Percentiles rank a stretch among this genome's conserved stretches.
Evolutionary conservation across 1,140 invertebrate genomes (phyloP).

Genomic region (Hycleus cichorii): DNA sequence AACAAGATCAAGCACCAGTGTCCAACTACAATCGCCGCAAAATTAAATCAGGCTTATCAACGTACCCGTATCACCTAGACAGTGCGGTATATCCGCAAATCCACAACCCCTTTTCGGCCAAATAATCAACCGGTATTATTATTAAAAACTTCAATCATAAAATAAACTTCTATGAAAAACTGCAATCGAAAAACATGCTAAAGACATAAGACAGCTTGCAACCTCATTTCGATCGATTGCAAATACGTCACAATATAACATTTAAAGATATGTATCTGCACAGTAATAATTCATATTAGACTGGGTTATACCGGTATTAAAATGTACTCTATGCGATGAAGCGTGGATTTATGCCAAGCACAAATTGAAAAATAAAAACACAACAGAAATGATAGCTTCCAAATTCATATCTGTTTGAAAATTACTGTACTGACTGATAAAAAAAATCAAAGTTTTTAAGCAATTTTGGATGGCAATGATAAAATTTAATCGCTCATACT

Average conservation of each 20-base stretch:
- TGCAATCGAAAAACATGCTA: constrained; percentile 8
- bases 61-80: constrained; percentile 19
- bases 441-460: too few relatives aligned
- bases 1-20: constrained; percentile 30
- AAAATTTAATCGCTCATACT: too few relatives aligned
- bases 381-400: too few relatives aligned
- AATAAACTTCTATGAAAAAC: not conserved
- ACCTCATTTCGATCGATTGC: constrained; percentile 1
- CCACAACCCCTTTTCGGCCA: constrained; percentile 23
- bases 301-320: constrained; percentile 5
- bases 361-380: too few relatives aligned
- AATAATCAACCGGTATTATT: constrained; percentile 25
- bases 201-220: not conserved
- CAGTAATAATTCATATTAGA: constrained; percentile 5
- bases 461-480: too few relatives aligned
- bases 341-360: too few relatives aligned
- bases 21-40: constrained; percentile 27
- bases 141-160: not conserved
- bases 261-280: constrained; percentile 10
- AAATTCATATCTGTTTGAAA: too few relatives aligned
- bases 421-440: too few relatives aligned
- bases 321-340: constrained; percentile 9
- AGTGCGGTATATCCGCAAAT: constrained; percentile 13
- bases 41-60: constrained; percentile 35
- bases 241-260: constrained; percentile 12